These are phyloP conservation scores for Daktulosphaira vitifoliae DNA, from an alignment of 1,140 invertebrate species.

Conservation along the genomic window DNA sequence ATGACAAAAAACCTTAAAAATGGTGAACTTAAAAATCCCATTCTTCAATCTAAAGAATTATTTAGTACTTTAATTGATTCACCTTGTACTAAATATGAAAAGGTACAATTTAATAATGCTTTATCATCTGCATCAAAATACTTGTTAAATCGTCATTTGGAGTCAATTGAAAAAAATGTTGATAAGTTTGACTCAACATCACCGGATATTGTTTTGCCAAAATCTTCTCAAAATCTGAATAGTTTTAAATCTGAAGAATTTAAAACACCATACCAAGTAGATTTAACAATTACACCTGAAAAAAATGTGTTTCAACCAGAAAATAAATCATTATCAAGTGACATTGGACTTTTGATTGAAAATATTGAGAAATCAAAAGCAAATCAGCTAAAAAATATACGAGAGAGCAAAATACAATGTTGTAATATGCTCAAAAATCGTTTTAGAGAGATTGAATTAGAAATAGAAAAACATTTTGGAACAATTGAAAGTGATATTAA, in stretches of 20 bases:
- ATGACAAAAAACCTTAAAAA: neutral
- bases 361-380: conserved; percentile 8
- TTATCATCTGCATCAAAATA: conserved; percentile 22
- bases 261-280: neutral
- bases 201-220: neutral
- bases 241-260: neutral
- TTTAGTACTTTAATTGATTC: conserved; percentile 17
- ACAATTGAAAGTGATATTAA: conserved; percentile 13
- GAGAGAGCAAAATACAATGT: conserved; percentile 1
- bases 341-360: neutral
- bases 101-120: conserved; percentile 12
- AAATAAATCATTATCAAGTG: neutral
- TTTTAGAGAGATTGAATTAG: conserved; percentile 22
- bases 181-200: neutral
- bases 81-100: conserved; percentile 26
- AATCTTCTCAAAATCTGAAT: neutral
- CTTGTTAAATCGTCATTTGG: conserved; percentile 17
- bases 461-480: conserved; percentile 17
- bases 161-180: conserved; percentile 5
- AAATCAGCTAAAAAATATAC: neutral
- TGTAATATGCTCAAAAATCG: conserved; percentile 7
- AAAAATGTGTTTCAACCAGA: neutral
- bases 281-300: neutral
- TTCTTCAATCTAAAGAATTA: conserved; percentile 19
- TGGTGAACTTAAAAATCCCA: neutral